phyloP scores from a whole-genome alignment of 2,888 invertebrate species.

The Metopia argyrocephala region DNA sequence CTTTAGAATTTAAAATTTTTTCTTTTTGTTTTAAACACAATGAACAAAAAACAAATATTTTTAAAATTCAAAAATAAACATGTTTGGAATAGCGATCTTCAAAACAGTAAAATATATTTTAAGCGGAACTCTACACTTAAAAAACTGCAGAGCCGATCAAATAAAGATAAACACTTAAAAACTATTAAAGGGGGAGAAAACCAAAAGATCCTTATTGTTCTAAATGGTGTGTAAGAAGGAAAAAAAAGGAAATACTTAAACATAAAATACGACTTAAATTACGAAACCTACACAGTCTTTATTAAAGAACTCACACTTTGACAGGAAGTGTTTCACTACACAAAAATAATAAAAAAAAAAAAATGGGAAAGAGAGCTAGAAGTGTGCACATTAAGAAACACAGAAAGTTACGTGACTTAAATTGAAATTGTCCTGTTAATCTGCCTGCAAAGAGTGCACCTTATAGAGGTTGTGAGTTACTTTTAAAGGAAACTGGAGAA shows the following conservation, averaged over 20 bases:
- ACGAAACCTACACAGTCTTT: slow-evolving; percentile 37
- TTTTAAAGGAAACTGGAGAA: too few relatives aligned
- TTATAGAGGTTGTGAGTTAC: not conserved
- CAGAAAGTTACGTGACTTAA: not conserved
- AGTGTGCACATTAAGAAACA: too few relatives aligned
- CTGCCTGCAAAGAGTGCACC: not conserved
- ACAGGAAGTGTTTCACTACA: too few relatives aligned
- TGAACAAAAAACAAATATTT: not conserved
- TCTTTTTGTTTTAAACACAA: too few relatives aligned
- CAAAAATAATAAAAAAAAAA: too few relatives aligned
- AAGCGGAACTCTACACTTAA: too few relatives aligned
- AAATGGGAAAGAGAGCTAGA: too few relatives aligned
- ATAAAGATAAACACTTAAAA: too few relatives aligned
- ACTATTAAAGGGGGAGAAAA: too few relatives aligned
- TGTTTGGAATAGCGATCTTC: not conserved
- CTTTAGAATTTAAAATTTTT: not conserved
- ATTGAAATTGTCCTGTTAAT: not conserved
- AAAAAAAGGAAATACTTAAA: slow-evolving; percentile 56
- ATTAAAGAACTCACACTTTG: not conserved
- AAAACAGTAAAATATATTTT: not conserved
- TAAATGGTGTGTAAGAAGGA: too few relatives aligned
- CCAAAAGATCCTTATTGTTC: too few relatives aligned
- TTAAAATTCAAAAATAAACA: not conserved
- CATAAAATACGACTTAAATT: slow-evolving; percentile 55
- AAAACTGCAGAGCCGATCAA: too few relatives aligned